Conservation (phyloP, 1,140 invertebrate species). For the Ylistrum balloti region DNA sequence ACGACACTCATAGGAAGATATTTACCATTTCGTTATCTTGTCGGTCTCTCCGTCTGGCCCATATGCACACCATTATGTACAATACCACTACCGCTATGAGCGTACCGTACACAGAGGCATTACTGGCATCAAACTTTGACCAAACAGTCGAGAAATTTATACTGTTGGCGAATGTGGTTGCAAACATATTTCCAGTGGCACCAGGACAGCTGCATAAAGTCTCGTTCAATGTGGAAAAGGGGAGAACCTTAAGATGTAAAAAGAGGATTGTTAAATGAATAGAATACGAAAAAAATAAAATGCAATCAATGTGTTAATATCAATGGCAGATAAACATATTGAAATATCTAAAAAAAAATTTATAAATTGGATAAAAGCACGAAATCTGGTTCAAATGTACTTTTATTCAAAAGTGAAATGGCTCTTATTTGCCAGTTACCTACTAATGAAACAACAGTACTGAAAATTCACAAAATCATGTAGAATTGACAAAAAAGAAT, state of each 20-base stretch:
- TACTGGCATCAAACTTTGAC: conserved; percentile 69
- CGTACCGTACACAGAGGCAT: conserved; percentile 75
- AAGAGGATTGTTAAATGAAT: not conserved
- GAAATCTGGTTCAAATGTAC: too few relatives aligned
- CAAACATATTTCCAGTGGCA: conserved; percentile 45
- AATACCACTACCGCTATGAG: conserved; percentile 81
- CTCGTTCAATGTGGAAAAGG: conserved; percentile 52
- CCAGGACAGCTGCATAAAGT: conserved; percentile 52
- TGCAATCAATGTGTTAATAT: too few relatives aligned
- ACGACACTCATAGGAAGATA: too few relatives aligned
- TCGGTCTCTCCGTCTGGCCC: conserved; percentile 81
- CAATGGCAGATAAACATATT: too few relatives aligned
- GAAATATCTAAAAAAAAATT: too few relatives aligned
- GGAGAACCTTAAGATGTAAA: conserved; percentile 49
- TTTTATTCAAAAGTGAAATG: too few relatives aligned
- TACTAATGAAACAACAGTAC: too few relatives aligned
- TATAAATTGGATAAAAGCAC: too few relatives aligned
- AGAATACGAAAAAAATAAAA: not conserved
- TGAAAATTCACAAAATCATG: too few relatives aligned
- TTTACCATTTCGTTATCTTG: conserved; percentile 66
- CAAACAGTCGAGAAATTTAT: conserved; percentile 84
- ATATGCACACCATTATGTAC: conserved; percentile 81
- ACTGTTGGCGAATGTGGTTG: conserved; percentile 79
- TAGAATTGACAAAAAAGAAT: too few relatives aligned
- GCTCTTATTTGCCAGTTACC: too few relatives aligned